These are phyloP conservation scores for Nipponia nippon DNA, from an alignment of 2,113 vertebrate genomes.

Conservation along the genomic window DNA sequence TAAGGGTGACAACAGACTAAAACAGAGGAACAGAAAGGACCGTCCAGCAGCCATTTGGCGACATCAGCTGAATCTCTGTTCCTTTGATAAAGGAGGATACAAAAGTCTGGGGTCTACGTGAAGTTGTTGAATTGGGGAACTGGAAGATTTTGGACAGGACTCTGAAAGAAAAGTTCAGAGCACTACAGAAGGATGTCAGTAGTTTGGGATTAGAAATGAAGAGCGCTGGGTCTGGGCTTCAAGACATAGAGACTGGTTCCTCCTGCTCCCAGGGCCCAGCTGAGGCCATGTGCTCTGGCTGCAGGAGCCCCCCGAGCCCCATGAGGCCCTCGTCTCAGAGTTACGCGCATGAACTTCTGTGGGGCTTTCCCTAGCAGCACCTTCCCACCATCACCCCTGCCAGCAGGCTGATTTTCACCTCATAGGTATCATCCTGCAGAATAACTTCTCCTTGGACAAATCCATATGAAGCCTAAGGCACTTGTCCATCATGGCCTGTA, in stretches of 20 bases:
- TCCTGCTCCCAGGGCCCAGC: neutral
- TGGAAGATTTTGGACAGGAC: neutral
- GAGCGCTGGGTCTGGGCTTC: neutral
- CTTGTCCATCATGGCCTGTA: neutral
- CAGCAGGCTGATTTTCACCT: neutral
- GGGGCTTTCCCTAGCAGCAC: neutral
- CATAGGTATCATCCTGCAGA: neutral
- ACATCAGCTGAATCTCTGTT: neutral
- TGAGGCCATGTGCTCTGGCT: accelerated
- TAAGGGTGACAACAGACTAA: neutral
- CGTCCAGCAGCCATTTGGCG: neutral
- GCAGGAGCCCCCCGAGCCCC: accelerated
- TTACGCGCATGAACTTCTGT: neutral
- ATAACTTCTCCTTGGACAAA: neutral
- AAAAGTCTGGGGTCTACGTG: neutral
- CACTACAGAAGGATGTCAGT: neutral
- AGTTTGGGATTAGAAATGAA: neutral
- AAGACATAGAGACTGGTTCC: neutral
- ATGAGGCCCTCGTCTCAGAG: accelerated
- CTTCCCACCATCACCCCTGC: neutral
- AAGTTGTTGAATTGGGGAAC: neutral
- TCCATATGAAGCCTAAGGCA: neutral
- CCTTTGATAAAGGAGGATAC: neutral
- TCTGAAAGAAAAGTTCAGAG: neutral
- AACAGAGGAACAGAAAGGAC: neutral